Percentiles rank a stretch among this genome's conserved stretches.
Evolutionary conservation across 2,888 invertebrate genomes (phyloP).

Genomic region (Agonopterix subpropinquella): DNA sequence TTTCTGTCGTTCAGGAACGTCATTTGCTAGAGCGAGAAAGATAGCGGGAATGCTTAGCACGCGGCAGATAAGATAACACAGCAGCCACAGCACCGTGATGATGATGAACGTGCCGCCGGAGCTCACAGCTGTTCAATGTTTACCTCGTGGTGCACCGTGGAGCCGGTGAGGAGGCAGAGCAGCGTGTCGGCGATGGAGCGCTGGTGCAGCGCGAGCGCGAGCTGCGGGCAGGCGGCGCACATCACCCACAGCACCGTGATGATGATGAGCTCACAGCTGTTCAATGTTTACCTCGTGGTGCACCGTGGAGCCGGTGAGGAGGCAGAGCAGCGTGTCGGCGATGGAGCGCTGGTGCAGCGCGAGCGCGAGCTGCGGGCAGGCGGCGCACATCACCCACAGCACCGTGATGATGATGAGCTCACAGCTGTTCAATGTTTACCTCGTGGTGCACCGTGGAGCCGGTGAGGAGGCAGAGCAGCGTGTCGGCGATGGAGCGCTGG

Average conservation of each 20-base stretch:
- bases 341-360: constrained; percentile 95
- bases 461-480: constrained; percentile 94
- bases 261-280: too few species aligned
- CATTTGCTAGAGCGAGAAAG: too few species aligned
- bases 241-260: constrained; percentile 97
- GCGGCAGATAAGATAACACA: constrained; percentile 99
- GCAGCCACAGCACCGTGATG: constrained; percentile 96
- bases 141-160: constrained; percentile 77
- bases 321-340: constrained; percentile 94
- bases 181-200: constrained; percentile 97
- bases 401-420: too few species aligned
- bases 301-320: constrained; percentile 92
- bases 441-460: constrained; percentile 82
- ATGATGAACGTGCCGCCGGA: constrained; percentile 97
- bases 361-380: constrained; percentile 95
- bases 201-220: constrained; percentile 93
- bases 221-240: constrained; percentile 96
- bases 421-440: constrained; percentile 27
- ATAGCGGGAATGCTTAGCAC: constrained; percentile 60
- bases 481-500: constrained; percentile 97
- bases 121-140: constrained; percentile 88
- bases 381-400: constrained; percentile 96
- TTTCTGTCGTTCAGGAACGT: too few species aligned
- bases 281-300: constrained; percentile 48
- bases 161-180: constrained; percentile 95